Base-by-base conservation (phyloP, 2,113 vertebrate species). In the Pomatostomus ruficeps region DNA sequence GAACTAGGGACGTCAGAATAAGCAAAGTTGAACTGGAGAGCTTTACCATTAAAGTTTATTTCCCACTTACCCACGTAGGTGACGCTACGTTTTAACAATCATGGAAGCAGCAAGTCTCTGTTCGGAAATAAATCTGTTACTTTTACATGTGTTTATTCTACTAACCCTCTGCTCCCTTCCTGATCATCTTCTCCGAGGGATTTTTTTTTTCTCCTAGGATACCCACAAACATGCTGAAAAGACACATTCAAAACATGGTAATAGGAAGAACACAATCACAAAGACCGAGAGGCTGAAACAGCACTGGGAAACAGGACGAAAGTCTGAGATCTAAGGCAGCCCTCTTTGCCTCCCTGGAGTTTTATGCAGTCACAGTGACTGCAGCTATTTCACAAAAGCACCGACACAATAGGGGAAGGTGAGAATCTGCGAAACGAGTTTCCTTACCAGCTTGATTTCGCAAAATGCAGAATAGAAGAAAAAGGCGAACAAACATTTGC, bases 31-130 rank as follows among this genome's bases (percentile, higher is more conserved):
- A 85, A 45, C 6, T 2, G 17, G 43, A 59, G 51, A 92, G 74
- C 74, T 93, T 94, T 89, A 80, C 59, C 91, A 74, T 96, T 96
- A 70, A 98, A 98, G 97, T 98, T 98, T 97, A 97, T 97, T 98
- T 96, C 96, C 84, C 94, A 75, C 95, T 91, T 89, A 96, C 52
- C 96, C 95, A 94, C 95, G 81, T 95, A 98, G 97, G 96, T 97
- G 97, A 97, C 97, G 96, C 96, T 97, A 96, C 95, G 70, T 97
- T 98, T 97, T 97, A 93, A 81, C 91, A 91, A 55, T 89, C 95
- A 55, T 80, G 76, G 11, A 66, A 71, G 90, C 93, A 96, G 94
- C 84, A 78, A 97, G 66, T 91, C 93, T 92, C 88, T 86, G 84
- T 62, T 95, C 57, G 18, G 85, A 96, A 97, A 97, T 93, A 92